A percentile compares a stretch with the other conserved stretches of the same genome.
phyloP scores from a whole-genome alignment of 2,113 vertebrate species.

The Zosterops pallidus region DNA sequence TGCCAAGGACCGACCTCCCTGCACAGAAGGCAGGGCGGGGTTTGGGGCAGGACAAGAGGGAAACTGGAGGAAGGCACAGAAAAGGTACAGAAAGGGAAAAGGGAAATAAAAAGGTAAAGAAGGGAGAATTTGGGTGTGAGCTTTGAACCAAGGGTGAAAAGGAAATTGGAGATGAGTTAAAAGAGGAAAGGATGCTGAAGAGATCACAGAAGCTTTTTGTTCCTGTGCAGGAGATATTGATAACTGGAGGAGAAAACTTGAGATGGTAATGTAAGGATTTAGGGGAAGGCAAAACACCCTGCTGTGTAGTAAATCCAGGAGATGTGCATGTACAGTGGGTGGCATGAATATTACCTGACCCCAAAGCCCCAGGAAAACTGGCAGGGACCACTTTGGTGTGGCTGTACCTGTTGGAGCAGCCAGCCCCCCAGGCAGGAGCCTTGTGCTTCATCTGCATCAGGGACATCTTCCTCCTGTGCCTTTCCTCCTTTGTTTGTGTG shows the following conservation, averaged over 20 bases:
- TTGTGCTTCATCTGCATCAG: fast-evolving
- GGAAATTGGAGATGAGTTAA: neutral
- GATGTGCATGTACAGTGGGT: neutral
- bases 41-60: neutral
- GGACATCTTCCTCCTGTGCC: neutral
- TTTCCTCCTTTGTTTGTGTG: neutral
- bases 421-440: neutral
- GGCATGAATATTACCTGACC: neutral
- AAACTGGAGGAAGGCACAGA: neutral
- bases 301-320: neutral
- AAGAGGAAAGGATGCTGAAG: neutral
- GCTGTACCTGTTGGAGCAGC: neutral
- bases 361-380: neutral
- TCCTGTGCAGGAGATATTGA: neutral
- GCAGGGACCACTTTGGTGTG: neutral
- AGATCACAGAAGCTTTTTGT: neutral
- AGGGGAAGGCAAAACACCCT: neutral
- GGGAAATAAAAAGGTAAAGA: neutral
- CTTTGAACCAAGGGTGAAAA: neutral
- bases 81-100: neutral
- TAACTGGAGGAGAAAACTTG: neutral
- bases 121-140: neutral
- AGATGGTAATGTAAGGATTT: neutral
- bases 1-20: neutral
- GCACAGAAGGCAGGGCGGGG: neutral